Evolutionary conservation across 2,888 invertebrate genomes (phyloP), one percentile per base, ranked within the genome.

Genomic region (Calameuta filiformis): DNA sequence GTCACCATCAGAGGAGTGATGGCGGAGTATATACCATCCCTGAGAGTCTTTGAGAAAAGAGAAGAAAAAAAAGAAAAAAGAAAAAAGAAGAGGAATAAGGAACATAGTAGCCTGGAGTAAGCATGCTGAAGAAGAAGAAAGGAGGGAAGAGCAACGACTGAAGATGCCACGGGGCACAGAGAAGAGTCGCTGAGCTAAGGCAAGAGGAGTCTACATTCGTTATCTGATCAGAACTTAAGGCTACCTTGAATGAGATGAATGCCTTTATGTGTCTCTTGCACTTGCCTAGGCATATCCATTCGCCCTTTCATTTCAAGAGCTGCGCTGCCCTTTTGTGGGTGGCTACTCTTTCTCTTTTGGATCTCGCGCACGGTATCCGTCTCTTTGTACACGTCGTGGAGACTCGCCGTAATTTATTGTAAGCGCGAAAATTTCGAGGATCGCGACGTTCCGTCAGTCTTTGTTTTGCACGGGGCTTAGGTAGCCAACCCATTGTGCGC

Each of bases 231-330:
- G 89, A 90, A 87, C 87, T 89, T 89, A 89, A 89, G 87, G 88
- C 88, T 89, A 87, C 89, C 89, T 90, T 90, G 90, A 90, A 90
- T 89, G 90, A 90, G 90, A 90, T 90, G 90, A 90, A 90, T 90
- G 90, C 89, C 89, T 90, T 88, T 88, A 90, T 89, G 89, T 89
- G 90, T 90, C 89, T 90, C 89, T 89, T 90, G 88, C 89, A 90
- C 90, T 90, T 89, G 89, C 88, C 89, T 90, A 90, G 88, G 88
- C 88, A 88, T 87, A 89, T 89, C 89, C 90, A 89, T 89, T 88
- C 89, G 88, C 87, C 87, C 88, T 90, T 90, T 90, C 88, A 89
- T 88, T 89, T 88, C 88, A 84, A 87, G 87, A 86, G 86, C 84
- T 85, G 85, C 84, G 86, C 86, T 90, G 90, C 89, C 89, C 89